Evolutionary conservation across 2,113 vertebrate genomes (phyloP).

Genomic region (Neodontobutis hainanensis): DNA sequence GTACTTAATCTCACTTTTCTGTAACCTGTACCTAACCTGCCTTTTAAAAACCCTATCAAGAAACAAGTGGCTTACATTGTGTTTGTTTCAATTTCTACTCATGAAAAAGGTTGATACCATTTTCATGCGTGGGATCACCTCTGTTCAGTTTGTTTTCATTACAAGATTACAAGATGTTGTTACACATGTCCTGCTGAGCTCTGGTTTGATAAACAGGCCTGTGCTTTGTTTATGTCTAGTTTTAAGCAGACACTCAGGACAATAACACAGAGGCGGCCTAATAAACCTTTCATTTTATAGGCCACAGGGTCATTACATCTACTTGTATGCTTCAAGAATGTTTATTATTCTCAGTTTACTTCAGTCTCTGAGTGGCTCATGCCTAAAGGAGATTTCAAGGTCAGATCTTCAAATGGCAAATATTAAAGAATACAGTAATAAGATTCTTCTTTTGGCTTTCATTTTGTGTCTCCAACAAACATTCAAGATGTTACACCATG

Average conservation of each 20-base stretch:
- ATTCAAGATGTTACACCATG: too few relatives aligned
- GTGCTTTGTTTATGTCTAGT: neutral
- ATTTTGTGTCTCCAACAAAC: too few relatives aligned
- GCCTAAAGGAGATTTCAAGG: neutral
- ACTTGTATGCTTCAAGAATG: neutral
- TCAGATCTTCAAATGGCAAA: neutral
- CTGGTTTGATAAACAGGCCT: neutral
- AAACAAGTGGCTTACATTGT: too few relatives aligned
- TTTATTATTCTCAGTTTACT: neutral
- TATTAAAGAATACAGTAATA: neutral
- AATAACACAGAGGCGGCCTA: neutral
- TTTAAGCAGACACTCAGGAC: neutral
- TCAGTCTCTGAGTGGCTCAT: neutral
- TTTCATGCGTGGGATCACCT: neutral
- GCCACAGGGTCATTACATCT: neutral
- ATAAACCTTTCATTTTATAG: slow-evolving; percentile 8
- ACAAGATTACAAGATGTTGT: slow-evolving; percentile 5
- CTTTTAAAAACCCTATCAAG: too few relatives aligned
- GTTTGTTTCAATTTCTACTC: too few relatives aligned
- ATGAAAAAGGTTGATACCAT: neutral
- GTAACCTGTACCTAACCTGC: too few relatives aligned
- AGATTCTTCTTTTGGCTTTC: too few relatives aligned
- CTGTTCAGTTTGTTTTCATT: slow-evolving; percentile 11
- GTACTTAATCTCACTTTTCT: too few relatives aligned
- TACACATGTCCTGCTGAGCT: neutral